phyloP scores from a whole-genome alignment of 2,888 invertebrate genomes.

The Cantharis nigra region DNA sequence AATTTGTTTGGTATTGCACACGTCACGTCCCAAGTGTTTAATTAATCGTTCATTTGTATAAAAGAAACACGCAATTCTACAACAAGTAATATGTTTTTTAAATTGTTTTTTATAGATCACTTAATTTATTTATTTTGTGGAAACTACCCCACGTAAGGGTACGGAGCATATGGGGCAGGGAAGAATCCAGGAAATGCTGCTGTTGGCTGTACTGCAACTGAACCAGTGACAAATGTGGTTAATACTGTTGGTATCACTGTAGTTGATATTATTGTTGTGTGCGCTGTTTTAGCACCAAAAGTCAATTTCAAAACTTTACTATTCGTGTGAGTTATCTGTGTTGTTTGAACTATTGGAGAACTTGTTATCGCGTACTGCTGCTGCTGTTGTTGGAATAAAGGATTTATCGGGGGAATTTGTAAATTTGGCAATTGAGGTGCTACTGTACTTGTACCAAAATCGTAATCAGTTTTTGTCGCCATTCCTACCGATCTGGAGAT shows the following conservation, averaged over 20 bases:
- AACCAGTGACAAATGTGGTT: slow-evolving; percentile 83
- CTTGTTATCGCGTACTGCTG: slow-evolving; percentile 78
- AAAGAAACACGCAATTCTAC: neutral
- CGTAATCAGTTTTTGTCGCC: slow-evolving; percentile 78
- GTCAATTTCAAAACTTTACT: slow-evolving; percentile 84
- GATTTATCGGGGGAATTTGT: slow-evolving; percentile 55
- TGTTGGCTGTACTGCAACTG: slow-evolving; percentile 72
- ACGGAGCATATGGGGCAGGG: slow-evolving; percentile 76
- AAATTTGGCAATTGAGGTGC: slow-evolving; percentile 48
- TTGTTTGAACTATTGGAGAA: slow-evolving; percentile 80
- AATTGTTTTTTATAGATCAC: neutral
- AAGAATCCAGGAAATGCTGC: slow-evolving; percentile 76
- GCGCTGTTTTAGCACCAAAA: slow-evolving; percentile 88
- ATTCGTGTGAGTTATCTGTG: slow-evolving; percentile 76
- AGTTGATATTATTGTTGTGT: slow-evolving; percentile 84
- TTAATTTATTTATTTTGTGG: neutral
- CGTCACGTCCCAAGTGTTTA: slow-evolving; percentile 24
- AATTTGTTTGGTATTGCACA: slow-evolving; percentile 37
- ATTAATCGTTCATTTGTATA: neutral
- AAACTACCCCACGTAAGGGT: slow-evolving; percentile 70
- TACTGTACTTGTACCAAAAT: slow-evolving; percentile 72
- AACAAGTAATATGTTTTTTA: neutral
- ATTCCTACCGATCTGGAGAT: slow-evolving; percentile 78
- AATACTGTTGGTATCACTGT: slow-evolving; percentile 80
- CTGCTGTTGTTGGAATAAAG: slow-evolving; percentile 62